Conservation (phyloP, 2,797 vertebrate genomes). For the Halcyon chelicuti region DNA sequence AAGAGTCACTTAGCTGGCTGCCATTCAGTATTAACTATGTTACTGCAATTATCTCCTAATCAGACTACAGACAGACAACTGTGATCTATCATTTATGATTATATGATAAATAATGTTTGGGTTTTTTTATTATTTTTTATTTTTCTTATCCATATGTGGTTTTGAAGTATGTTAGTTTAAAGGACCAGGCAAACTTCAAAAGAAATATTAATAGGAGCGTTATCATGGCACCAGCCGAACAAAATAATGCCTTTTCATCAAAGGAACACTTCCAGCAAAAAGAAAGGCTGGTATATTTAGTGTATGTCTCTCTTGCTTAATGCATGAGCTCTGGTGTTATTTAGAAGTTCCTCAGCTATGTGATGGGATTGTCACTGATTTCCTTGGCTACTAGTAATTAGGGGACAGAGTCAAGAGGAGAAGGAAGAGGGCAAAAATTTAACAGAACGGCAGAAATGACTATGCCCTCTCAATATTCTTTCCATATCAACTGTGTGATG, state of each 20-base stretch:
- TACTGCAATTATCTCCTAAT: not conserved
- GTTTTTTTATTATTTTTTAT: not conserved
- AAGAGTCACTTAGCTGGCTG: not conserved
- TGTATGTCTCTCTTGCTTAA: not conserved
- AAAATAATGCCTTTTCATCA: not conserved
- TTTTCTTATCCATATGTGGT: not conserved
- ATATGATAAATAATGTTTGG: not conserved
- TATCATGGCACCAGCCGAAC: not conserved
- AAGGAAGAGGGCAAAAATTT: not conserved
- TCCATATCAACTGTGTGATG: not conserved
- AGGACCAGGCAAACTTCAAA: not conserved
- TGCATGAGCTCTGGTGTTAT: not conserved
- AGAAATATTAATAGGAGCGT: not conserved
- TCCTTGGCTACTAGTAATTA: not conserved
- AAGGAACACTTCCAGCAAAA: not conserved
- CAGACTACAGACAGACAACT: not conserved
- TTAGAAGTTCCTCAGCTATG: not conserved
- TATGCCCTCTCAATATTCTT: not conserved
- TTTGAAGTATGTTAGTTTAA: not conserved
- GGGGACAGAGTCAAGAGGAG: not conserved
- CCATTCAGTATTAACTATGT: not conserved
- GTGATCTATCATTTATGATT: constrained; percentile 25
- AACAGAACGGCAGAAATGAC: not conserved
- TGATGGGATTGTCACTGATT: not conserved
- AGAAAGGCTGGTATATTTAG: not conserved